Conservation (phyloP, 2,888 invertebrate genomes). For the Fissipunctia ypsillon region DNA sequence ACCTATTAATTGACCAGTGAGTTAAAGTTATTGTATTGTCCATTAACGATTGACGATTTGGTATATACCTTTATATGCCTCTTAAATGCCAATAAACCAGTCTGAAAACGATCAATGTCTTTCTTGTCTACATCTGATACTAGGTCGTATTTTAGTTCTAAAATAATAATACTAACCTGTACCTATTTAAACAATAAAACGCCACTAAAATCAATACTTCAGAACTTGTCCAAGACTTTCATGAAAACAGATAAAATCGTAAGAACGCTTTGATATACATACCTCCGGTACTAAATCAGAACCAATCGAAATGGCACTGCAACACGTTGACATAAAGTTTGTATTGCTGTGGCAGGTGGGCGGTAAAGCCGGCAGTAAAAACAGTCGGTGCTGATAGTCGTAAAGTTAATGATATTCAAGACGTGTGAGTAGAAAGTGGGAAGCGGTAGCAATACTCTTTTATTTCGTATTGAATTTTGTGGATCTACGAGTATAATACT, state of each 20-base stretch:
- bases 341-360: conserved; percentile 68
- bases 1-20: conserved; percentile 1
- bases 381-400: conserved; percentile 64
- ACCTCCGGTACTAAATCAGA: conserved; percentile 26
- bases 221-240: conserved; percentile 49
- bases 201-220: conserved; percentile 44
- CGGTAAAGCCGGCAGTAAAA: conserved; percentile 68
- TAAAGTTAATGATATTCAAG: conserved; percentile 73
- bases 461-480: conserved; percentile 33
- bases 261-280: conserved; percentile 29
- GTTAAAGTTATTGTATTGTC: background rate
- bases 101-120: background rate
- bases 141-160: conserved; percentile 31
- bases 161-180: conserved; percentile 14
- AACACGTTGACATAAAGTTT: conserved; percentile 69
- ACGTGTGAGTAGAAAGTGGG: conserved; percentile 34
- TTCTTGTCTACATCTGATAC: background rate
- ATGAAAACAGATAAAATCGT: conserved; percentile 55
- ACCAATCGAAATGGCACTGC: conserved; percentile 69
- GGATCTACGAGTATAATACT: conserved; percentile 24
- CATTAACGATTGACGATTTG: no score
- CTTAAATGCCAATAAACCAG: no score
- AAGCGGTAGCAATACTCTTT: conserved; percentile 25
- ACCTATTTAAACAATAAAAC: conserved; percentile 48
- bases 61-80: no score